These are phyloP conservation scores for Brachyopa scutellaris DNA, from an alignment of 2,888 invertebrate genomes.

Conservation along the genomic window DNA sequence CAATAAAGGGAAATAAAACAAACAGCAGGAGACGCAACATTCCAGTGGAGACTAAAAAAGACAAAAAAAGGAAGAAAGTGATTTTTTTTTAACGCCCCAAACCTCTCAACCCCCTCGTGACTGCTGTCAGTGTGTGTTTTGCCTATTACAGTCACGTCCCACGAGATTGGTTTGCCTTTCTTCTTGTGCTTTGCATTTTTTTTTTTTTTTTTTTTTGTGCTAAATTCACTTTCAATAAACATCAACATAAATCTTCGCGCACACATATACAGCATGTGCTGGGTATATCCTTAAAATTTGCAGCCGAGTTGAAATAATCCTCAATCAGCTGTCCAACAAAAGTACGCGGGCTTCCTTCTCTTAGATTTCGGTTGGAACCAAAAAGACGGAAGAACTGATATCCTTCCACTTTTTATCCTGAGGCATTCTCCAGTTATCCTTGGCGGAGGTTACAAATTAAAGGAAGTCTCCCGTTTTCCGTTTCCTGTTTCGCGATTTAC, in stretches of 20 bases:
- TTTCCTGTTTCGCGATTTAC: conserved; percentile 13
- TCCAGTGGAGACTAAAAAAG: conserved; percentile 2
- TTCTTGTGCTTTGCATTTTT: conserved; percentile 45
- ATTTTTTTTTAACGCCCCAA: conserved; percentile 19
- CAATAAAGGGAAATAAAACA: conserved; percentile 55
- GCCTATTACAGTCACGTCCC: conserved; percentile 68
- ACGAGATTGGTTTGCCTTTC: conserved; percentile 63
- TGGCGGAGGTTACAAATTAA: conserved; percentile 61
- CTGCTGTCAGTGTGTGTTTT: conserved; percentile 45
- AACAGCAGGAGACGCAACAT: conserved; percentile 46
- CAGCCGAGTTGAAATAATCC: conserved; percentile 56
- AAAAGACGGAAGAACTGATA: neutral
- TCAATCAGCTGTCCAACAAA: conserved; percentile 65
- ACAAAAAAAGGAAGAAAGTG: conserved; percentile 31
- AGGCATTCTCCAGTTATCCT: conserved; percentile 46
- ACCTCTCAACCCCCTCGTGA: conserved; percentile 35
- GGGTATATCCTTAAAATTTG: conserved; percentile 56
- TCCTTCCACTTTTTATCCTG: conserved; percentile 17
- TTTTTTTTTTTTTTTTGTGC: conserved; percentile 45
- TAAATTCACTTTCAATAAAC: conserved; percentile 73
- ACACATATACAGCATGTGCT: conserved; percentile 27
- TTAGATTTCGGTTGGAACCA: conserved; percentile 25
- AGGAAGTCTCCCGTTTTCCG: conserved; percentile 44
- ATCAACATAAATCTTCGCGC: conserved; percentile 72
- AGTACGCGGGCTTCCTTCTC: conserved; percentile 7